A percentile compares a stretch with the other conserved stretches of the same genome.
Evolutionary conservation across 2,113 vertebrate genomes (phyloP).

Genomic region (Colossoma macropomum): DNA sequence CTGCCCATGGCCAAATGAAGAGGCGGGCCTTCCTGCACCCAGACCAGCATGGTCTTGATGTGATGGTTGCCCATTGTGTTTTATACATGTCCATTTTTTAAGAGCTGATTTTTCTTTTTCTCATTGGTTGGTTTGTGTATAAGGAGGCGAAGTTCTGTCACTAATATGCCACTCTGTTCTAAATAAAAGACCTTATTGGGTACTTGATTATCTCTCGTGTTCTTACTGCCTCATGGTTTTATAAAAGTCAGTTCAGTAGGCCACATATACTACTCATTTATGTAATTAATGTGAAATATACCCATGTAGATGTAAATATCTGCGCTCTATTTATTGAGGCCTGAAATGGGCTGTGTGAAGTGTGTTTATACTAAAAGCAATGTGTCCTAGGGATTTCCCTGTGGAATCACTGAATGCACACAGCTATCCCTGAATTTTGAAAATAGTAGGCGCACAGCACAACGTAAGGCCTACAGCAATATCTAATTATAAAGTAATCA

Average conservation of each 20-base stretch:
- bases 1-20: slow-evolving; percentile 78
- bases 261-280: not conserved
- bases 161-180: slow-evolving; percentile 86
- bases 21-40: slow-evolving; percentile 65
- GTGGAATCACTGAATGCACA: no score
- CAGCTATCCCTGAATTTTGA: no score
- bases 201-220: slow-evolving; percentile 61
- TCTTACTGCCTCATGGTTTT: slow-evolving; percentile 33
- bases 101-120: slow-evolving; percentile 77
- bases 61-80: slow-evolving; percentile 80
- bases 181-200: slow-evolving; percentile 83
- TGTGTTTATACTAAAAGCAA: no score
- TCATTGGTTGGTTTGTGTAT: slow-evolving; percentile 79
- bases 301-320: not conserved
- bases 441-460: no score
- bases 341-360: not conserved
- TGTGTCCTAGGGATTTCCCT: no score
- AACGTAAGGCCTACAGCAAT: no score
- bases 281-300: no score
- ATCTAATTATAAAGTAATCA: no score
- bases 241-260: not conserved
- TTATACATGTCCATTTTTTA: slow-evolving; percentile 86
- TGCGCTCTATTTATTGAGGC: no score
- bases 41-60: slow-evolving; percentile 60
- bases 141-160: slow-evolving; percentile 80